Percentiles rank a stretch among this genome's conserved stretches.
Evolutionary conservation across 2,888 invertebrate species (phyloP).

Genomic region (Marronus borbonicus): DNA sequence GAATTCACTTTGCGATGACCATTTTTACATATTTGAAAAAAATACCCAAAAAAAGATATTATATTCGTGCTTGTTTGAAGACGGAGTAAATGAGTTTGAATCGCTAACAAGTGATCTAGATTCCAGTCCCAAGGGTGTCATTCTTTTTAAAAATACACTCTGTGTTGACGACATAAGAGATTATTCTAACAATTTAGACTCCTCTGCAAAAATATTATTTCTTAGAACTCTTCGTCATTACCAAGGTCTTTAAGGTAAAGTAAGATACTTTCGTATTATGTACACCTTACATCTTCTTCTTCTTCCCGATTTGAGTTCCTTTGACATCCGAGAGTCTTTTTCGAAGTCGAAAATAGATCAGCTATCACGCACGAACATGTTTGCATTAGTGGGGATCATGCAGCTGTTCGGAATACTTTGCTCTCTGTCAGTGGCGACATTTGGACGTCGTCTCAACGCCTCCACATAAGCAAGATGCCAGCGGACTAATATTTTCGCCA

Average conservation of each 20-base stretch:
- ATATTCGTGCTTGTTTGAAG: not conserved
- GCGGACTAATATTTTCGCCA: slow-evolving; percentile 51
- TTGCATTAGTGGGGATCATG: slow-evolving; percentile 58
- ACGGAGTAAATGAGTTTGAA: not conserved
- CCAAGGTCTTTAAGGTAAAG: too few relatives aligned
- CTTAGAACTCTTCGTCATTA: too few relatives aligned
- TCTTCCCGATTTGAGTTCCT: slow-evolving; percentile 17
- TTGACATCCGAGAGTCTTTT: slow-evolving; percentile 30
- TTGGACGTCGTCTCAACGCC: slow-evolving; percentile 62
- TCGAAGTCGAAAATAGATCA: slow-evolving; percentile 42
- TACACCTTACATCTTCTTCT: slow-evolving; percentile 18
- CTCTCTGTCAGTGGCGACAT: slow-evolving; percentile 62
- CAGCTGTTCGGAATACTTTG: slow-evolving; percentile 64
- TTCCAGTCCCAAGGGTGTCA: slow-evolving; percentile 2
- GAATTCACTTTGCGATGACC: slow-evolving; percentile 29
- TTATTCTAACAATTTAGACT: too few relatives aligned
- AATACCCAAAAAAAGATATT: not conserved
- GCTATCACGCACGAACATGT: slow-evolving; percentile 50
- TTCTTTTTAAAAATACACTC: not conserved
- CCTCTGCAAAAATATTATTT: too few relatives aligned
- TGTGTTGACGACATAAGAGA: not conserved
- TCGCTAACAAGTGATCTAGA: slow-evolving; percentile 8
- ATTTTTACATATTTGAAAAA: not conserved
- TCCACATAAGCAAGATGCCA: slow-evolving; percentile 58
- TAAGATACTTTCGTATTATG: slow-evolving; percentile 2